A percentile compares a stretch with the other conserved stretches of the same genome.
Evolutionary conservation across 2,888 invertebrate genomes (phyloP).

Genomic region (Sesamia inferens): DNA sequence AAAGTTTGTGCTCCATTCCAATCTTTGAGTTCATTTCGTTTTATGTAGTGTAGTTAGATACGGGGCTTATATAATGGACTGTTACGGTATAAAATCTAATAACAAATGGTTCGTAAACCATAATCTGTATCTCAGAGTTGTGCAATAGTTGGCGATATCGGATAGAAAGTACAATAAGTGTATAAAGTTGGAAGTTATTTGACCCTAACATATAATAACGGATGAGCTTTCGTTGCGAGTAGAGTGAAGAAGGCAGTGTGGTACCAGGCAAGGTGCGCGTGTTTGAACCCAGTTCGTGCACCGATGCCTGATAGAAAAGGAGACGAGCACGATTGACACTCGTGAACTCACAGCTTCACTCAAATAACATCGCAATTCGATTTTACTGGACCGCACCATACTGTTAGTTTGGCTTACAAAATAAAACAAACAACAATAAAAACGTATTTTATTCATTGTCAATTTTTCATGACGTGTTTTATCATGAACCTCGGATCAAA

Average conservation of each 20-base stretch:
- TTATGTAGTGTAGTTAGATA: constrained; percentile 66
- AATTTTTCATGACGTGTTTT: constrained; percentile 12
- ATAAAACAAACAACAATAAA: constrained; percentile 16
- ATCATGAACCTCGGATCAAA: constrained; percentile 25
- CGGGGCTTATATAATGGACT: constrained; percentile 71
- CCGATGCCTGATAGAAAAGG: constrained; percentile 83
- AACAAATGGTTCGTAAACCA: constrained; percentile 71
- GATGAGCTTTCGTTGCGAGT: constrained; percentile 62
- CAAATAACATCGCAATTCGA: constrained; percentile 74
- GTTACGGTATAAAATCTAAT: constrained; percentile 69
- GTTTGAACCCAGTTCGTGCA: constrained; percentile 78
- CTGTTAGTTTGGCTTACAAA: constrained; percentile 29
- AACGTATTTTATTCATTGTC: constrained; percentile 17
- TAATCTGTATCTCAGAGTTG: constrained; percentile 76
- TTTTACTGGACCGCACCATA: constrained; percentile 62
- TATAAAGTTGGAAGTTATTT: constrained; percentile 70
- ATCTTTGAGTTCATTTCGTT: constrained; percentile 68
- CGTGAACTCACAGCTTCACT: constrained; percentile 76
- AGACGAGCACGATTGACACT: constrained; percentile 83
- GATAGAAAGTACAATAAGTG: constrained; percentile 84
- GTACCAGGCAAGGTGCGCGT: constrained; percentile 63
- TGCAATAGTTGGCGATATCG: constrained; percentile 81
- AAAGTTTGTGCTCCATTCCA: constrained; percentile 66
- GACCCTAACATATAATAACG: constrained; percentile 75
- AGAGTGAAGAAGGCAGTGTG: constrained; percentile 42